Evolutionary conservation across 1,140 invertebrate species (phyloP), one percentile per base, ranked within the genome.

Genomic region (Cydia fagiglandana): DNA sequence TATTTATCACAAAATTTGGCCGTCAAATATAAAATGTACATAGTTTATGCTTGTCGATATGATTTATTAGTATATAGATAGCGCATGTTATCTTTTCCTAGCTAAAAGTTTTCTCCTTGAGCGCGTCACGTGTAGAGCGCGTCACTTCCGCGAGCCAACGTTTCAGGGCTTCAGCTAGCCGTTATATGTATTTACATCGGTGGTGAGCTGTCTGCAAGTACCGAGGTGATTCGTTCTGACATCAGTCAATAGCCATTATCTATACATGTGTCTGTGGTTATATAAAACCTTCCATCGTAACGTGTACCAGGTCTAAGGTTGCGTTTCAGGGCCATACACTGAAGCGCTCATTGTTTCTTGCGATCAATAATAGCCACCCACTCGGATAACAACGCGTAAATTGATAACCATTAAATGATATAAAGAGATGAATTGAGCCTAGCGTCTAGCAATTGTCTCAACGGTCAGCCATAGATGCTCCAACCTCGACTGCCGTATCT

Each of bases 301-400:
- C 66, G 38, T 41, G 66, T 38, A 41, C 66, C 66, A 70, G 66
- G 66, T 70, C 66, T 70, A 70, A 70, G 66, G 45, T 75, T 66
- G 73, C 53, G 76, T 75, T 75, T 76, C 75, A 77, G 75, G 73
- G 75, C 56, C 75, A 75, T 56, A 80, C 75, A 64, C 79, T 79
- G 79, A 82, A 79, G 70, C 68, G 73, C 53, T 74, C 4, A 74
- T 77, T 78, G 73, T 75, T 64, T 75, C 66, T 34, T 75, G 28
- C 73, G 30, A 75, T 75, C 30, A 70, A 70, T 70, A 70, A 70
- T 70, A 70, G 66, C 66, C 66, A 70, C 30, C 66, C n/a, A 70
- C 66, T 70, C 66, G 34, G 66, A 70, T 70, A 70, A 70, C 41
- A 70, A 70, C 34, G 66, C 66, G 66, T 70, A 68, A 68, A 68